These are phyloP conservation scores for Lepeophtheirus salmonis DNA, from an alignment of 1,140 invertebrate species.

Conservation along the genomic window DNA sequence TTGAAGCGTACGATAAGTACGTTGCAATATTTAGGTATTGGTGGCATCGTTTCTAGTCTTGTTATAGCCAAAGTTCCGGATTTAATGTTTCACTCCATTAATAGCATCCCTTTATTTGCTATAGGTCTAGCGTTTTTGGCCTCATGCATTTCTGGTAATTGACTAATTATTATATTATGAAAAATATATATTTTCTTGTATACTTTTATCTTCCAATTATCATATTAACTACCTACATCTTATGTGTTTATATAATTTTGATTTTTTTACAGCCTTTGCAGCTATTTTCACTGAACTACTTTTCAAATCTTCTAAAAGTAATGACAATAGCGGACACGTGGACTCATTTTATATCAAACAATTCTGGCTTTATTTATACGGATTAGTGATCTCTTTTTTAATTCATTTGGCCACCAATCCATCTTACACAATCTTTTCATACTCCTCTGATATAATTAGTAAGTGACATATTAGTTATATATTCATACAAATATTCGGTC, in stretches of 20 bases:
- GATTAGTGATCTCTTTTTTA: not conserved
- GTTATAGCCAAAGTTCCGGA: conserved; percentile 14
- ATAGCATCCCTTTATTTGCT: not conserved
- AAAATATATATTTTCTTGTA: too few relatives aligned
- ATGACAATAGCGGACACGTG: not conserved
- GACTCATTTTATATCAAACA: conserved; percentile 14
- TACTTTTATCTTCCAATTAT: not conserved
- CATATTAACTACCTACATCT: not conserved
- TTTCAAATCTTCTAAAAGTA: conserved; percentile 12
- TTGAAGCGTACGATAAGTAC: not conserved
- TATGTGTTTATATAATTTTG: not conserved
- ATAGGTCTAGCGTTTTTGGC: conserved; percentile 5
- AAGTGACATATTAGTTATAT: not conserved
- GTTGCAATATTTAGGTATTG: conserved; percentile 2
- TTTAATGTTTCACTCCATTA: not conserved
- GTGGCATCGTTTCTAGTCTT: conserved; percentile 11
- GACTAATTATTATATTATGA: too few relatives aligned
- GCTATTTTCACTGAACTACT: conserved; percentile 16
- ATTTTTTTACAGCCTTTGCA: conserved; percentile 1
- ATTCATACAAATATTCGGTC: not conserved
- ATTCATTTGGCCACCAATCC: conserved; percentile 10
- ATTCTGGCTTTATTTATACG: conserved; percentile 18
- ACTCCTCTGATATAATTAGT: not conserved
- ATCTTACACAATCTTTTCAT: not conserved
- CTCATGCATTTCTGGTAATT: conserved; percentile 6